Evolutionary conservation across 30 jellyfish, hydroid and myxozoan genomes (phyloP).

Genomic region (Hydractinia symbiolongicarpus): DNA sequence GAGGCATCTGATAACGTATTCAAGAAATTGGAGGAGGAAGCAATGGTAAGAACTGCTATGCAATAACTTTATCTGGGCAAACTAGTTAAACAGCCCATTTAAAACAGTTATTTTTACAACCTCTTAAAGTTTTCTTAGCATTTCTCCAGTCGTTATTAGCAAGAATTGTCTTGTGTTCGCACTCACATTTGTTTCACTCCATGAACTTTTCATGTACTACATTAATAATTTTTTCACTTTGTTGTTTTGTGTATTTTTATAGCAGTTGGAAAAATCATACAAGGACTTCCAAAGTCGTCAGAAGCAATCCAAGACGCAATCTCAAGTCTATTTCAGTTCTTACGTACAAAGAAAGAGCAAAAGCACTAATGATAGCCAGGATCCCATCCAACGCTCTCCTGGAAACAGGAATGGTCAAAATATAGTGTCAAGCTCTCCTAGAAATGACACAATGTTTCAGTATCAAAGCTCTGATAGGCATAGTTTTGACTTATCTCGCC

Average conservation of each 20-base stretch:
- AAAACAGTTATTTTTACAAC: neutral
- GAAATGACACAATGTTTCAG: neutral
- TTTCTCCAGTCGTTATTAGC: no score
- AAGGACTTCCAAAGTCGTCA: constrained; percentile 16
- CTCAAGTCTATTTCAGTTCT: neutral
- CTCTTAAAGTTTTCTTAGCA: neutral
- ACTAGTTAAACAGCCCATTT: no score
- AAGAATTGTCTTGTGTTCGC: no score
- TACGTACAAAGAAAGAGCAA: neutral
- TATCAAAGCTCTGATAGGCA: neutral
- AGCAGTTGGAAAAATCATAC: constrained; percentile 20
- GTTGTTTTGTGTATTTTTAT: neutral
- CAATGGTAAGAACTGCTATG: neutral
- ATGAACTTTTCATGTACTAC: no score
- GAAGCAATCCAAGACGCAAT: neutral
- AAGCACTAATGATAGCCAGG: neutral
- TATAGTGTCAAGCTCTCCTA: neutral
- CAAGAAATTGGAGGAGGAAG: constrained; percentile 12
- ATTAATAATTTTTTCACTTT: no score
- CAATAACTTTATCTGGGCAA: no score
- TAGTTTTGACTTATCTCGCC: constrained; percentile 8
- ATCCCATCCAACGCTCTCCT: neutral
- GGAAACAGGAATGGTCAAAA: neutral
- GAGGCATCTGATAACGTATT: neutral
- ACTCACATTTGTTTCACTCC: no score